Conservation (phyloP, 2,888 invertebrate species). For the Sinelater perroti region DNA sequence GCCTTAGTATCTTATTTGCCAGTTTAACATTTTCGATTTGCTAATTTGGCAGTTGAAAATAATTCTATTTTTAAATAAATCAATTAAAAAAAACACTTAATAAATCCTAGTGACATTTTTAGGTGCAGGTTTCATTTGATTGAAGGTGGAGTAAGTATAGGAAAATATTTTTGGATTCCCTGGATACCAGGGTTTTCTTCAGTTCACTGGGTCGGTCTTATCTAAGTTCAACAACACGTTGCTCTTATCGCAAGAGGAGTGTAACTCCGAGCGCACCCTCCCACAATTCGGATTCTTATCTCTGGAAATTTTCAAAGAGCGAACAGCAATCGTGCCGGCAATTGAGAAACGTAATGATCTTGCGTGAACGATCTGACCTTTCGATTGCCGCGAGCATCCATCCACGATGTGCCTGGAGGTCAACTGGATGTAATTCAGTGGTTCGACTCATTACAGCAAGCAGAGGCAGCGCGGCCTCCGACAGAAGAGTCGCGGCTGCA, state of each 20-base stretch:
- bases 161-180: too few relatives aligned
- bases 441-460: background rate
- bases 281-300: background rate
- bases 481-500: background rate
- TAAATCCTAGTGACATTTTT: too few relatives aligned
- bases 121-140: too few relatives aligned
- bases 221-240: constrained; percentile 7
- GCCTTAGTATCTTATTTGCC: too few relatives aligned
- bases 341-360: background rate
- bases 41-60: too few relatives aligned
- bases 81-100: too few relatives aligned
- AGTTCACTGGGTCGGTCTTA: too few relatives aligned
- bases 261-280: constrained; percentile 8
- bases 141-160: too few relatives aligned
- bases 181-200: too few relatives aligned
- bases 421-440: background rate
- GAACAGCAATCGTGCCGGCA: background rate
- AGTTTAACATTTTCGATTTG: too few relatives aligned
- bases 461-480: background rate
- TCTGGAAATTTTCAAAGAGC: constrained; percentile 4
- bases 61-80: too few relatives aligned
- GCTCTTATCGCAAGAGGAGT: constrained; percentile 1
- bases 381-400: background rate
- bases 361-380: constrained; percentile 7
- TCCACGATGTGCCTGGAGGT: background rate